Evolutionary conservation across 2,888 invertebrate species (phyloP).

Genomic region (Drosophila fungiperda): DNA sequence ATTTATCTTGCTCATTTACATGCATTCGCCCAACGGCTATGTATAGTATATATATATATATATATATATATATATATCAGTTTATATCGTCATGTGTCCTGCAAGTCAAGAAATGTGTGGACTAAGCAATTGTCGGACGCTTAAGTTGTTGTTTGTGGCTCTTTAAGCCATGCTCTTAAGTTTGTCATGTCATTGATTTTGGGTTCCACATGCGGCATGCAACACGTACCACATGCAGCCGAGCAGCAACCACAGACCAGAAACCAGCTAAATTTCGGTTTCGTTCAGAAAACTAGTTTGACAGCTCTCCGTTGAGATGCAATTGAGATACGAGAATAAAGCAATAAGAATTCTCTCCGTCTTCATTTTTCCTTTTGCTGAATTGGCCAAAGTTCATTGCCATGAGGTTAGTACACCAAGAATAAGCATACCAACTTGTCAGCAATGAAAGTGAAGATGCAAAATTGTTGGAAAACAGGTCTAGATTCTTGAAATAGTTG

Average conservation of each 20-base stretch:
- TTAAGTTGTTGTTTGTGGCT: conserved; percentile 33
- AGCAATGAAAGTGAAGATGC: conserved; percentile 73
- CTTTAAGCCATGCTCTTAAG: conserved; percentile 54
- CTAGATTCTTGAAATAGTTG: conserved; percentile 40
- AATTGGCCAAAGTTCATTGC: conserved; percentile 68
- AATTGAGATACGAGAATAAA: conserved; percentile 46
- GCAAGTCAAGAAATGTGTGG: conserved; percentile 59
- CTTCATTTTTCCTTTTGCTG: conserved; percentile 17
- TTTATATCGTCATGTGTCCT: conserved; percentile 42
- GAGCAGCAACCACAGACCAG: conserved; percentile 20
- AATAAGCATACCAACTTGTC: not conserved
- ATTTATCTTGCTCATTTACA: conserved; percentile 66
- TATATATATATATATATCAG: conserved; percentile 28
- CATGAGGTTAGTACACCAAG: conserved; percentile 31
- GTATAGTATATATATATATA: conserved; percentile 6
- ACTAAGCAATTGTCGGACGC: conserved; percentile 36
- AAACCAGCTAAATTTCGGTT: conserved; percentile 74
- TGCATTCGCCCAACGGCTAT: conserved; percentile 62
- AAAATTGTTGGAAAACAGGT: conserved; percentile 67
- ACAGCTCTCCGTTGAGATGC: conserved; percentile 57
- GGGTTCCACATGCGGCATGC: conserved; percentile 71
- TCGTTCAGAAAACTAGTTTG: conserved; percentile 75
- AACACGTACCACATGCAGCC: conserved; percentile 58
- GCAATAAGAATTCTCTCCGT: conserved; percentile 40
- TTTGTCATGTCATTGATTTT: conserved; percentile 47